Percentiles rank a stretch among this genome's conserved stretches.
These are phyloP conservation scores for Dryobota labecula DNA, from an alignment of 2,888 invertebrate genomes.

Conservation along the genomic window DNA sequence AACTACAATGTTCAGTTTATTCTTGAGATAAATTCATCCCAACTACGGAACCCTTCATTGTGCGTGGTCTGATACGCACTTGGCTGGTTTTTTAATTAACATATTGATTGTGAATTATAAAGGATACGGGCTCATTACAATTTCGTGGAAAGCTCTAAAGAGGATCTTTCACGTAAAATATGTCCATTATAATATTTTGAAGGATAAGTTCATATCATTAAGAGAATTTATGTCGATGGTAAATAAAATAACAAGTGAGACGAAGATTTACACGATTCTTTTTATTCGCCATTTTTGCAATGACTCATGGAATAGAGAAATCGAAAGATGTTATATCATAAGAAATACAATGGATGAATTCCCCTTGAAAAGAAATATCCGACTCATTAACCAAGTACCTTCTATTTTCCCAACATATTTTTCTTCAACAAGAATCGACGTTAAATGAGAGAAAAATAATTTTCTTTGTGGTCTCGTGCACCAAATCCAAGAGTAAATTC, in stretches of 20 bases:
- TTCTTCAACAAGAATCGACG: constrained; percentile 31
- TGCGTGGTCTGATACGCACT: too few species aligned
- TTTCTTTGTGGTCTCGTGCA: constrained; percentile 66
- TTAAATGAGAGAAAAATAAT: constrained; percentile 62
- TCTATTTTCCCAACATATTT: constrained; percentile 1
- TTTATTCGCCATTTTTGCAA: neutral
- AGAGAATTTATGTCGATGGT: neutral
- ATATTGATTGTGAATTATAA: neutral
- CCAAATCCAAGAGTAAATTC: constrained; percentile 74
- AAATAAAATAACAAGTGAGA: constrained; percentile 4
- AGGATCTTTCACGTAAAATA: neutral
- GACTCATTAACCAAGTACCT: constrained; percentile 11
- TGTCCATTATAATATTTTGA: neutral
- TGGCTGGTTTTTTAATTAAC: neutral
- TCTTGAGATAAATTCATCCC: too few species aligned
- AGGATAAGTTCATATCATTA: neutral
- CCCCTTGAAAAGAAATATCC: neutral
- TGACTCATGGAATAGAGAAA: neutral
- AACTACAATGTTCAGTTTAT: too few species aligned
- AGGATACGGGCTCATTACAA: neutral
- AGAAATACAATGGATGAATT: neutral
- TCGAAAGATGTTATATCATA: neutral
- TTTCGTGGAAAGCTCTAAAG: neutral
- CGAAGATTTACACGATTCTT: neutral
- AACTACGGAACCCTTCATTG: too few species aligned